These are phyloP conservation scores for Leptogaster cylindrica DNA, from an alignment of 2,888 invertebrate genomes.

Conservation along the genomic window DNA sequence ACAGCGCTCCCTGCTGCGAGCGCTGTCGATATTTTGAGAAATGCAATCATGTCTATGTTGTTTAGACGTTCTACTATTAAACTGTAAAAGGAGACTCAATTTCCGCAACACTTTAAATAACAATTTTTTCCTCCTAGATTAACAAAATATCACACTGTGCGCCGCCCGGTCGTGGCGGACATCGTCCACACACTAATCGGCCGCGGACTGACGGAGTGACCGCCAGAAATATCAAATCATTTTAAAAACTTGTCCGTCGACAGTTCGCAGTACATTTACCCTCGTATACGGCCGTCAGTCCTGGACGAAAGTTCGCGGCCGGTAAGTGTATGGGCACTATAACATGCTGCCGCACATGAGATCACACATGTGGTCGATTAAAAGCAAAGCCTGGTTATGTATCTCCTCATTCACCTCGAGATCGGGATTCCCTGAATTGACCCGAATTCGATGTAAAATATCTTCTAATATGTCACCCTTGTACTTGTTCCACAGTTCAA, in stretches of 20 bases:
- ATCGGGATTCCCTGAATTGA: background rate
- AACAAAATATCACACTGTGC: background rate
- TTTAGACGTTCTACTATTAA: background rate
- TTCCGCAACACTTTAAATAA: background rate
- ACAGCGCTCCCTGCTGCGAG: background rate
- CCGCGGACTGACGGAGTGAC: too few relatives aligned
- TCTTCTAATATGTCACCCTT: constrained; percentile 1
- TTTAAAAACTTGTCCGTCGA: too few relatives aligned
- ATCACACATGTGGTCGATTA: constrained; percentile 45
- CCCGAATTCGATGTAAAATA: background rate
- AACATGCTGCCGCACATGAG: constrained; percentile 43
- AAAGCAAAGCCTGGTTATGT: constrained; percentile 42
- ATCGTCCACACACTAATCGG: too few relatives aligned
- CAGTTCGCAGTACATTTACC: too few relatives aligned
- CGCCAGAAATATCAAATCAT: too few relatives aligned
- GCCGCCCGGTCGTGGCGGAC: too few relatives aligned
- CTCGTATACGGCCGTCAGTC: too few relatives aligned
- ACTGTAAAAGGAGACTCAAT: background rate
- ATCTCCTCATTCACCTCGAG: constrained; percentile 32
- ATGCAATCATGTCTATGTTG: background rate
- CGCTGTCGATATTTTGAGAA: background rate
- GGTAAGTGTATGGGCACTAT: too few relatives aligned
- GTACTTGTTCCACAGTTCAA: constrained; percentile 44
- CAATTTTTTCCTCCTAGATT: background rate
- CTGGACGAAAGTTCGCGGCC: too few relatives aligned